A percentile compares a stretch with the other conserved stretches of the same genome.
Conservation (phyloP, 2,113 vertebrate genomes). For the Xiphophorus hellerii region DNA sequence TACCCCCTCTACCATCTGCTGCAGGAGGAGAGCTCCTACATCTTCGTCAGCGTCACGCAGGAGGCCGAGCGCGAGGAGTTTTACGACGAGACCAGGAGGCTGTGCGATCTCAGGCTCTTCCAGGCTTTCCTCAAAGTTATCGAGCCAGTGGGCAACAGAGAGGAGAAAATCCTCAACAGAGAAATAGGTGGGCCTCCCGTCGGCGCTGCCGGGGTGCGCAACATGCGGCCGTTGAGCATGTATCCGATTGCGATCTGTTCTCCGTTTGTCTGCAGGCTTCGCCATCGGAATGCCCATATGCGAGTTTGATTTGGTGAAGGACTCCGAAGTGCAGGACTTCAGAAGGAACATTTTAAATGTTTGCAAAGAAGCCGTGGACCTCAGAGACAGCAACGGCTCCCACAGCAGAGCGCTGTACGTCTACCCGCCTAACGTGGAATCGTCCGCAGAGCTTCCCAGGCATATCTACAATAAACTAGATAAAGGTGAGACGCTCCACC, state of each 20-base stretch:
- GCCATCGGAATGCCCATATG: slow-evolving; percentile 99
- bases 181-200: slow-evolving; percentile 90
- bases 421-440: slow-evolving; percentile 98
- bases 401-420: slow-evolving; percentile 96
- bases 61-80: slow-evolving; percentile 98
- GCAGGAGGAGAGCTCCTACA: slow-evolving; percentile 98
- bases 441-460: slow-evolving; percentile 91
- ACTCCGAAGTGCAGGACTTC: slow-evolving; percentile 97
- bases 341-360: slow-evolving; percentile 97
- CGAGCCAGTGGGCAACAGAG: slow-evolving; percentile 97
- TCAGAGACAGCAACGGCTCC: slow-evolving; percentile 90
- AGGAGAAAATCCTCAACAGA: slow-evolving; percentile 98
- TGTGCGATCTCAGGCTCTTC: slow-evolving; percentile 96
- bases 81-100: slow-evolving; percentile 94
- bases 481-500: slow-evolving; percentile 84
- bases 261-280: slow-evolving; percentile 83
- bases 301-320: slow-evolving; percentile 98
- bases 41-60: slow-evolving; percentile 98
- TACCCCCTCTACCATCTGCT: slow-evolving; percentile 95
- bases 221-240: neutral
- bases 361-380: slow-evolving; percentile 97
- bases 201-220: neutral
- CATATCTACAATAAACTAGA: slow-evolving; percentile 98
- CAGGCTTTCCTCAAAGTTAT: slow-evolving; percentile 98
- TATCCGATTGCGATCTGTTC: slow-evolving; percentile 11